Conservation (phyloP, 2,888 invertebrate species). For the Euproctis similis region DNA sequence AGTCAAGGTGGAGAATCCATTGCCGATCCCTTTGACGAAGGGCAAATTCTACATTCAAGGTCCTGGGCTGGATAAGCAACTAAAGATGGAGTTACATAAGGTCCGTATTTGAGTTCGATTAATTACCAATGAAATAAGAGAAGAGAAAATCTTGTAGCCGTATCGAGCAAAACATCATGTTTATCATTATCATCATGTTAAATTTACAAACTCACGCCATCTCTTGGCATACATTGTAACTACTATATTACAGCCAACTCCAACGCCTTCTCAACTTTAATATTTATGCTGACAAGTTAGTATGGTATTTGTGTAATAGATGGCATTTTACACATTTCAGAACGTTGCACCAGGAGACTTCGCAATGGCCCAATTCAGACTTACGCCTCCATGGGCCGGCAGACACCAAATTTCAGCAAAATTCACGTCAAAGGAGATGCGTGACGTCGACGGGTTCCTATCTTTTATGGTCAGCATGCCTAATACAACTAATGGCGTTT, state of each 20-base stretch:
- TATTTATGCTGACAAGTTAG: no score
- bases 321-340: constrained; percentile 3
- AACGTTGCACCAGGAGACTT: constrained; percentile 76
- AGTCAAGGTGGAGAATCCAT: constrained; percentile 85
- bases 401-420: constrained; percentile 89
- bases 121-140: no score
- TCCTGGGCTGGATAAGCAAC: constrained; percentile 83
- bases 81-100: constrained; percentile 82
- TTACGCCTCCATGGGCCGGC: constrained; percentile 86
- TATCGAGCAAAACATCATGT: no score
- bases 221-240: no score
- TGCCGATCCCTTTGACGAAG: constrained; percentile 85
- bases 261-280: no score
- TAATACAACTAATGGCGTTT: constrained; percentile 3
- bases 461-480: constrained; percentile 78
- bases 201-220: no score
- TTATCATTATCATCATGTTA: no score
- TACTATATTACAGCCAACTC: no score
- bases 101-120: constrained; percentile 34
- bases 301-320: no score
- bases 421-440: constrained; percentile 90
- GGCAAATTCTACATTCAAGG: constrained; percentile 89
- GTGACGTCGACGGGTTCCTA: constrained; percentile 92
- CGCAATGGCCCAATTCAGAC: constrained; percentile 83
- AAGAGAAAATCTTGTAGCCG: no score